Evolutionary conservation across 2,797 vertebrate species (phyloP), one percentile per base, ranked within the genome.

Genomic region (Enteromius fasciolatus): DNA sequence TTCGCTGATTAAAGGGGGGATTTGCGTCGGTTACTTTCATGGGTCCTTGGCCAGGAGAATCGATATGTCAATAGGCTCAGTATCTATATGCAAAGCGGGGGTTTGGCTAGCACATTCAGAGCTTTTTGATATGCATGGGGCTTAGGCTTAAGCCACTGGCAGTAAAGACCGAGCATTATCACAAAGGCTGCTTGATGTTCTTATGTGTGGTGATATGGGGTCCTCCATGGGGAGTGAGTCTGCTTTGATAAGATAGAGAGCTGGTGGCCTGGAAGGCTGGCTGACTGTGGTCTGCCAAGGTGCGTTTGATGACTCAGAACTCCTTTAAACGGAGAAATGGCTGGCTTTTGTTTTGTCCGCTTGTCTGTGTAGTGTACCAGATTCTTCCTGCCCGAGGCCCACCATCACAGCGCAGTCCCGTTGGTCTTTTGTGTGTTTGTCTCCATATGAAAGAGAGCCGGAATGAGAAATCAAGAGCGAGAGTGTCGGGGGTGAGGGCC

Each of bases 171-270:
- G 48, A 67, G 75, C 70, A 78, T 78, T 85, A 81, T 67, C 75
- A 78, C 80, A 82, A 66, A 74, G 69, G 48, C 80, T 6, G 75
- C 48, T 73, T 75, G 84, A 82, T 85, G 80, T 66, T 78, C 84
- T 82, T 81, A 76, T 81, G 59, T 64, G 74, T 76, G 66, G 17
- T 84, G 83, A 85, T 81, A 81, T 33, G 74, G 54, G 73, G 73
- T 70, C 73, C 67, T 69, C 82, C 48, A 1, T 64, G 46, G 74
- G 78, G 78, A 76, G 83, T 76, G 73, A 64, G 33, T 52, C 66
- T 85, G 83, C 83, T 82, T 81, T 82, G 84, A 85, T 85, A 85
- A 85, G 79, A 85, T 82, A 85, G 73, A 81, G 79, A 67, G 79
- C 79, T 33, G 54, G 66, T 52, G 73, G 57, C 74, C 79, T 81